Evolutionary conservation across 2,797 vertebrate genomes (phyloP), one percentile per base, ranked within the genome.

Genomic region (Acanthopagrus latus): DNA sequence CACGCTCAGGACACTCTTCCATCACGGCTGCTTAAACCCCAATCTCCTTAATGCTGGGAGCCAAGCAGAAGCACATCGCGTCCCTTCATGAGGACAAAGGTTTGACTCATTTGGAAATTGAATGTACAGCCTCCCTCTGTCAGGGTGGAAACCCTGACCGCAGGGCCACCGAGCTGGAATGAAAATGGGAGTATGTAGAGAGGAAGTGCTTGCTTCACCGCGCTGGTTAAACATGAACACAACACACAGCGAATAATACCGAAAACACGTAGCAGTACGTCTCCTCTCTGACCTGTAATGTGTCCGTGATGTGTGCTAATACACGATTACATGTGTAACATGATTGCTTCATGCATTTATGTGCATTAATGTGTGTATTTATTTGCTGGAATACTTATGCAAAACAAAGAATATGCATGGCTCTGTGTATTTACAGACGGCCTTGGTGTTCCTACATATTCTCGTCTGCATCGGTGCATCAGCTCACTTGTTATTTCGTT

Each of bases 21-120:
- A 90, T 84, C 74, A 82, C 8, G 59, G 77, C 78, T 78, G 84
- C 91, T 90, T 88, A 89, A 91, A 81, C 76, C 77, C 66, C 70
- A 89, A 90, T 88, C 88, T 84, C 50, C 78, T 82, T 86, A 85
- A 82, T 70, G 65, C 69, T 64, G 63, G 72, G 76, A 14, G 66
- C 80, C 63, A 59, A 74, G 58, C 80, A 75, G 65, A 71, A 43
- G 63, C 62, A 68, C 76, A 74, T 18, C 0, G 20, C 52, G 54
- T 76, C 25, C n/a, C 60, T 73, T 65, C 25, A 73, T 29, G 27
- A 68, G 81, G 77, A 90, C 72, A 82, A 84, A 82, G 66, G 83
- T 70, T 87, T 59, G 68, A 74, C 70, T 87, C 77, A 84, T 89
- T 86, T 87, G 74, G 57, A 86, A 83, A 89, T 86, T 82, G 67